These are phyloP conservation scores for Oxyscelio sp. DNA, from an alignment of 2,888 invertebrate species.

Conservation along the genomic window DNA sequence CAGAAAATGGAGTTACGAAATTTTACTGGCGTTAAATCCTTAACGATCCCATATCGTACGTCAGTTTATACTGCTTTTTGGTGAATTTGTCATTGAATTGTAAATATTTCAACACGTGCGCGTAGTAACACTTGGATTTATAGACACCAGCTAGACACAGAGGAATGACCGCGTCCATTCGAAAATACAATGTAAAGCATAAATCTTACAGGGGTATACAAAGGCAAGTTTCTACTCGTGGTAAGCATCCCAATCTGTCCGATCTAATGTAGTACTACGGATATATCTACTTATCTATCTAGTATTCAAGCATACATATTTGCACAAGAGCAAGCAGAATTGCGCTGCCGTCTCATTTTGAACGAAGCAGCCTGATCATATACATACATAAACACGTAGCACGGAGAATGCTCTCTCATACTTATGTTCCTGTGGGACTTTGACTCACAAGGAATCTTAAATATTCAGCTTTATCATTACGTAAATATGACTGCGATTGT, in stretches of 20 bases:
- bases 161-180: constrained; percentile 57
- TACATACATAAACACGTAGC: constrained; percentile 70
- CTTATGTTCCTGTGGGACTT: constrained; percentile 58
- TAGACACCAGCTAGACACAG: constrained; percentile 53
- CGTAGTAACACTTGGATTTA: constrained; percentile 49
- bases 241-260: constrained; percentile 63
- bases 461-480: constrained; percentile 63
- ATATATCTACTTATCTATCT: constrained; percentile 70
- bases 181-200: constrained; percentile 59
- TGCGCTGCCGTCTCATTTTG: constrained; percentile 67
- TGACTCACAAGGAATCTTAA: constrained; percentile 54
- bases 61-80: constrained; percentile 1
- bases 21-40: not conserved
- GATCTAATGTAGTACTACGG: constrained; percentile 65
- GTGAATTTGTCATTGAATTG: constrained; percentile 31
- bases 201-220: constrained; percentile 57
- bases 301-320: constrained; percentile 66
- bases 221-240: constrained; percentile 57
- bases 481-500: constrained; percentile 50
- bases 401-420: constrained; percentile 51
- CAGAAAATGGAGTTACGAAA: too few relatives aligned
- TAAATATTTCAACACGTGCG: constrained; percentile 36
- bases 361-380: constrained; percentile 53
- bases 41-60: constrained; percentile 9
- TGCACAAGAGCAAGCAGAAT: constrained; percentile 65